Evolutionary conservation across 2,888 invertebrate species (phyloP).

Genomic region (Alloscopus bannaensis): DNA sequence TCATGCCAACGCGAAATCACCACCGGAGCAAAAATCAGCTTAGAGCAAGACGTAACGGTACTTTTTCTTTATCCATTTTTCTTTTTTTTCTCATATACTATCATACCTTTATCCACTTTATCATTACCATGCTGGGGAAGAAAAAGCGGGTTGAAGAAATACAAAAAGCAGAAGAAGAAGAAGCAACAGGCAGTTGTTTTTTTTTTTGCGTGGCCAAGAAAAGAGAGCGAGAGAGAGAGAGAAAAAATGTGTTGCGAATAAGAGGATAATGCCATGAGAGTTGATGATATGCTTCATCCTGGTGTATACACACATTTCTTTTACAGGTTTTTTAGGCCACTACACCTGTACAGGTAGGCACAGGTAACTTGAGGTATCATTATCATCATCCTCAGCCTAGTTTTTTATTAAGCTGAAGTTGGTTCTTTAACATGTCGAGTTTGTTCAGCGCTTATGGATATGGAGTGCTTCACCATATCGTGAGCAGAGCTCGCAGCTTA

Average conservation of each 20-base stretch:
- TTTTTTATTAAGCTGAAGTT: constrained; percentile 53
- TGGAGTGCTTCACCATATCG: not conserved
- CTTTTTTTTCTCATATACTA: constrained; percentile 64
- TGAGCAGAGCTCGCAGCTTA: not conserved
- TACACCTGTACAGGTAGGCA: constrained; percentile 62
- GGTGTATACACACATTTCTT: constrained; percentile 58
- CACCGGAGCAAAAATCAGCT: constrained; percentile 68
- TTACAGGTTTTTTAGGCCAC: constrained; percentile 63
- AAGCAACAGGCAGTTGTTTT: constrained; percentile 53
- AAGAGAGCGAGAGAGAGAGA: constrained; percentile 33
- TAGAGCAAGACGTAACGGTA: constrained; percentile 65
- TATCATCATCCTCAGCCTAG: constrained; percentile 62
- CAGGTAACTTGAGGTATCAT: constrained; percentile 52
- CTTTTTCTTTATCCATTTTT: constrained; percentile 65
- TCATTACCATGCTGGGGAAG: not conserved
- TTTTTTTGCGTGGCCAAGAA: constrained; percentile 53
- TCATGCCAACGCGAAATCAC: constrained; percentile 58
- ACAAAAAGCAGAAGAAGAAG: constrained; percentile 29
- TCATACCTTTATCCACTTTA: constrained; percentile 27
- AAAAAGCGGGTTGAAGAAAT: not conserved
- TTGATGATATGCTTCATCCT: constrained; percentile 59
- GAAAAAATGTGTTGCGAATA: constrained; percentile 48
- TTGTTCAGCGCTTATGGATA: too few species aligned
- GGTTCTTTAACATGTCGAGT: constrained; percentile 25
- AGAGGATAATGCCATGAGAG: constrained; percentile 40